Percentiles rank a stretch among this genome's conserved stretches.
These are phyloP conservation scores for Xerus inauris DNA, from an alignment of 2,113 vertebrate species.

Conservation along the genomic window DNA sequence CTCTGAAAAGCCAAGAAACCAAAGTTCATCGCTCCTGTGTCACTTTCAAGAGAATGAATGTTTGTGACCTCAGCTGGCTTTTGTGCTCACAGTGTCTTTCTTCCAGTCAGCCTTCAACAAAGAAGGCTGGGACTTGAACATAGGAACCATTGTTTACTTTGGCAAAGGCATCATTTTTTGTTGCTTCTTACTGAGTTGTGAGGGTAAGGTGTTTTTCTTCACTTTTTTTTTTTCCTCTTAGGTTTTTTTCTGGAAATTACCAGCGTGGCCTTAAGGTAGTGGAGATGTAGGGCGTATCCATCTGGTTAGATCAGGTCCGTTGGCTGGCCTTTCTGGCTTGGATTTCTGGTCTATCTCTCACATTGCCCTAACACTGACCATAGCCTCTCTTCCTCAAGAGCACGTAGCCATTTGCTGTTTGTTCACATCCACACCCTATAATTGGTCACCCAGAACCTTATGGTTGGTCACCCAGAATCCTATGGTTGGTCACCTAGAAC, in stretches of 20 bases:
- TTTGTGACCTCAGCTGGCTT: not conserved
- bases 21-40: not conserved
- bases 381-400: not conserved
- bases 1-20: conserved; percentile 35
- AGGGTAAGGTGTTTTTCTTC: not conserved
- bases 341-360: not conserved
- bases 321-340: not conserved
- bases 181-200: not conserved
- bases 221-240: not conserved
- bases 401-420: not conserved
- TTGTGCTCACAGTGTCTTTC: not conserved
- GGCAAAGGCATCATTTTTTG: not conserved
- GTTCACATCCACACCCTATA: not conserved
- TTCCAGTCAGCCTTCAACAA: not conserved
- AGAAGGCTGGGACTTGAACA: not conserved
- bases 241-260: conserved; percentile 2
- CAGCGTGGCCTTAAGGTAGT: not conserved
- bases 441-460: not conserved
- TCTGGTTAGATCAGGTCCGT: not conserved
- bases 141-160: not conserved
- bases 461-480: not conserved
- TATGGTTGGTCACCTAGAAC: not conserved
- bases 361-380: not conserved
- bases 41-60: not conserved
- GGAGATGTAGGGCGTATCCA: not conserved